Conservation (phyloP, 2,888 invertebrate species). For the Aporophyla lueneburgensis region DNA sequence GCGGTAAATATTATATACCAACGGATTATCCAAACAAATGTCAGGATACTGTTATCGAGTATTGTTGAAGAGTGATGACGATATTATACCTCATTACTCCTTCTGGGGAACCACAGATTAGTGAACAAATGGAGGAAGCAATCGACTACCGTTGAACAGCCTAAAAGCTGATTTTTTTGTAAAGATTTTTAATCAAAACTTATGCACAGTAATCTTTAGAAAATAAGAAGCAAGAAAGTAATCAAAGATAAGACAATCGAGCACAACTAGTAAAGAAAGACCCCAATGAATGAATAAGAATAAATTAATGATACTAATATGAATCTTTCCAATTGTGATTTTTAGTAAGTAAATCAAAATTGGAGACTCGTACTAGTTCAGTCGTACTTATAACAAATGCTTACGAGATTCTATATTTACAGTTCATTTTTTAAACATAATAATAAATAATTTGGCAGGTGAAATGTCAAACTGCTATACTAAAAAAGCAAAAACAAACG, state of each 20-base stretch:
- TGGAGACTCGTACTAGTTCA: no score
- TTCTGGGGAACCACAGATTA: conserved; percentile 19
- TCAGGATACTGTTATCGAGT: conserved; percentile 75
- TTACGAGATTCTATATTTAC: background rate
- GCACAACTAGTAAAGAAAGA: background rate
- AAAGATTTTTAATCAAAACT: background rate
- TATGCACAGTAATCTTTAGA: background rate
- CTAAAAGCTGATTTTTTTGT: background rate
- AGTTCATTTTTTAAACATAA: no score
- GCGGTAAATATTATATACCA: conserved; percentile 70
- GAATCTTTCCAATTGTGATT: no score
- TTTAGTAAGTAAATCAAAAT: no score
- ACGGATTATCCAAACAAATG: conserved; percentile 72
- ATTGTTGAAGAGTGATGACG: conserved; percentile 68
- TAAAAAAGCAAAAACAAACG: no score
- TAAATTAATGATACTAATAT: no score
- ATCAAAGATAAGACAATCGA: background rate
- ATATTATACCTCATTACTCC: conserved; percentile 55
- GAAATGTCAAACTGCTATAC: no score
- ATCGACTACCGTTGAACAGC: background rate
- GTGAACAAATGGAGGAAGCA: background rate
- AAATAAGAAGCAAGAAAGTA: background rate
- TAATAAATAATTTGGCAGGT: no score
- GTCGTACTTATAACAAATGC: background rate
- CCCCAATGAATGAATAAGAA: no score